Evolutionary conservation across 2,888 invertebrate genomes (phyloP).

Genomic region (Calameuta filiformis): DNA sequence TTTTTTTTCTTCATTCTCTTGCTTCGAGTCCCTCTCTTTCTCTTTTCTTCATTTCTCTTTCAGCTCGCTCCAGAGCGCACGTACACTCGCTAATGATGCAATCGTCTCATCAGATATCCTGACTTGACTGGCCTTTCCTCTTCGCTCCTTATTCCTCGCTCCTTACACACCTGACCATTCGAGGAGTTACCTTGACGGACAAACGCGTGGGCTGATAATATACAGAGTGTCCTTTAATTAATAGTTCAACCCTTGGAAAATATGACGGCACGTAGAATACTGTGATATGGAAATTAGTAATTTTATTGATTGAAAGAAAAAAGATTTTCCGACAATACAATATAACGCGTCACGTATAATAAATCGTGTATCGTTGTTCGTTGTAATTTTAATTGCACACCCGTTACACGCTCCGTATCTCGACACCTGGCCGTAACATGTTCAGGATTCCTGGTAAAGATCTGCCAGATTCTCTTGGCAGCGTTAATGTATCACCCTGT

Average conservation of each 20-base stretch:
- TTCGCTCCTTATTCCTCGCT: constrained; percentile 32
- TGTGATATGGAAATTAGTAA: too few relatives aligned
- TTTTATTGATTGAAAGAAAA: too few relatives aligned
- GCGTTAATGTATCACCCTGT: constrained; percentile 37
- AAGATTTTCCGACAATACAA: too few relatives aligned
- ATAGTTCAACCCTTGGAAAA: too few relatives aligned
- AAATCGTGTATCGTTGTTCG: too few relatives aligned
- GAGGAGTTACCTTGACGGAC: constrained; percentile 27
- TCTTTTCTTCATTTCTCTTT: constrained; percentile 10
- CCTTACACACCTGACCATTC: constrained; percentile 43
- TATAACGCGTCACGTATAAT: too few relatives aligned
- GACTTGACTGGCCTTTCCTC: constrained; percentile 34
- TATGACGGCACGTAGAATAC: too few relatives aligned
- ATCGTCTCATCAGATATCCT: constrained; percentile 51
- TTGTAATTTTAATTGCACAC: constrained; percentile 20
- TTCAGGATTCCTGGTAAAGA: constrained; percentile 35
- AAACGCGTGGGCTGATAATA: constrained; percentile 38
- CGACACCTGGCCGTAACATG: constrained; percentile 38
- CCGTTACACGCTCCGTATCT: constrained; percentile 30
- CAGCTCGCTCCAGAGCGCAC: constrained; percentile 30
- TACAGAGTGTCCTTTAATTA: not conserved
- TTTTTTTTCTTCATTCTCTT: constrained; percentile 18
- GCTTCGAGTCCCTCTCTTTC: constrained; percentile 11
- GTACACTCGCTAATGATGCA: constrained; percentile 55
- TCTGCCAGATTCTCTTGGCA: constrained; percentile 21